phyloP scores from a whole-genome alignment of 2,888 invertebrate species.

The Hoplodrina ambigua region DNA sequence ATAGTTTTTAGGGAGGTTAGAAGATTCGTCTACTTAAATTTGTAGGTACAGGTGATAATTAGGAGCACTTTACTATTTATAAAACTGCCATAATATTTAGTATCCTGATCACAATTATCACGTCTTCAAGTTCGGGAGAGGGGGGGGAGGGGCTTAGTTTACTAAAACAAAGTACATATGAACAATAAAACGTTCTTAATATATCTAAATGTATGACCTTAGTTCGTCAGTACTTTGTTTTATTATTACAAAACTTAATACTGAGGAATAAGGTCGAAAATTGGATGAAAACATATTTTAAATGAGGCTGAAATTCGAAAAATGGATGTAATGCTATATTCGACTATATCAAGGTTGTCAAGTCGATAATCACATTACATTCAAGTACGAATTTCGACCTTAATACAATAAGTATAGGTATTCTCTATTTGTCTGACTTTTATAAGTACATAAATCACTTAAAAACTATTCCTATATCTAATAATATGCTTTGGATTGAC shows the following conservation, averaged over 20 bases:
- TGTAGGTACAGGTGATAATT: slow-evolving; percentile 37
- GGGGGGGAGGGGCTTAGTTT: slow-evolving; percentile 38
- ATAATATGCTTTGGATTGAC: slow-evolving; percentile 76
- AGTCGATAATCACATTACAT: slow-evolving; percentile 11
- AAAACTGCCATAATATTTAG: slow-evolving; percentile 56
- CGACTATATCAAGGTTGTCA: neutral
- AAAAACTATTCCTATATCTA: slow-evolving; percentile 58
- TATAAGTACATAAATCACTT: slow-evolving; percentile 63
- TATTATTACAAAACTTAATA: slow-evolving; percentile 22
- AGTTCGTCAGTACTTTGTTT: slow-evolving; percentile 28
- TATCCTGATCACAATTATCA: slow-evolving; percentile 62
- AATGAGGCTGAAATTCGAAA: slow-evolving; percentile 24
- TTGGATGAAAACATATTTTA: slow-evolving; percentile 37
- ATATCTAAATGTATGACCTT: slow-evolving; percentile 34
- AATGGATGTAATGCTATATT: slow-evolving; percentile 1
- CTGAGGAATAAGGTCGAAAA: slow-evolving; percentile 34
- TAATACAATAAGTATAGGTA: slow-evolving; percentile 27
- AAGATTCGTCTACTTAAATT: slow-evolving; percentile 1
- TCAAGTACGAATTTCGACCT: slow-evolving; percentile 29
- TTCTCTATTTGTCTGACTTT: slow-evolving; percentile 46
- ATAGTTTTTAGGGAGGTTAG: no score
- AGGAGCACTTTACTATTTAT: slow-evolving; percentile 34
- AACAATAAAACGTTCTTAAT: slow-evolving; percentile 32
- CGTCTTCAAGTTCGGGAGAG: slow-evolving; percentile 55
- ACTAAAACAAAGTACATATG: slow-evolving; percentile 28